phyloP scores from a whole-genome alignment of 2,113 vertebrate species.

The Proteles cristata region DNA sequence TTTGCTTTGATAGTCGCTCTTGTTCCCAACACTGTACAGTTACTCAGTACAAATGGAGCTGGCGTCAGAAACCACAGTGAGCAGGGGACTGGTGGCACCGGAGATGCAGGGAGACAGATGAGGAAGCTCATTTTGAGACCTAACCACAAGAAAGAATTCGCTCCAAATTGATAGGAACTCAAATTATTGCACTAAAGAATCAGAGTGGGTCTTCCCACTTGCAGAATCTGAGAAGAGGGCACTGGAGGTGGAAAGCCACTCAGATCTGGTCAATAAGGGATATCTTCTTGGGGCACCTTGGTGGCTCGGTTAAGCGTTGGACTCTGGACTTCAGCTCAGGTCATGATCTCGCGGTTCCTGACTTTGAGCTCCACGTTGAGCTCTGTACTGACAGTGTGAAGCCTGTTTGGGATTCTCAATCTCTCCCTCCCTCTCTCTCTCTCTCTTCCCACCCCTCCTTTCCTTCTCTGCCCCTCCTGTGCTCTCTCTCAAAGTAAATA shows the following conservation, averaged over 20 bases:
- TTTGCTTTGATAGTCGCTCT: slow-evolving; percentile 94
- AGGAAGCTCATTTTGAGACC: slow-evolving; percentile 19
- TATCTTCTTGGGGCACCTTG: neutral
- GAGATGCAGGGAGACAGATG: slow-evolving; percentile 53
- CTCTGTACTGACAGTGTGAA: too few relatives aligned
- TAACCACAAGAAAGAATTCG: neutral
- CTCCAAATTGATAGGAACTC: neutral
- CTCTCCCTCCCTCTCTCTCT: too few relatives aligned
- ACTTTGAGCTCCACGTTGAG: too few relatives aligned
- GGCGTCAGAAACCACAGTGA: slow-evolving; percentile 72
- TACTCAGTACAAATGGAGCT: slow-evolving; percentile 87
- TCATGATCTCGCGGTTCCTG: too few relatives aligned
- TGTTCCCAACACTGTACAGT: slow-evolving; percentile 90
- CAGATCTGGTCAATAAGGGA: neutral
- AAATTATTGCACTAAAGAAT: neutral
- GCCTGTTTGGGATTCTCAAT: too few relatives aligned
- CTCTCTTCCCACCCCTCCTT: too few relatives aligned
- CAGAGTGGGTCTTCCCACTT: slow-evolving; percentile 49
- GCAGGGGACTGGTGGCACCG: neutral
- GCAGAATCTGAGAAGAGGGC: neutral
- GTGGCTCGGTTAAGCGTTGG: too few relatives aligned
- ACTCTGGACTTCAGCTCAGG: too few relatives aligned
- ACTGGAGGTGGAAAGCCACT: neutral
- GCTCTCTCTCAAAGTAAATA: too few relatives aligned
- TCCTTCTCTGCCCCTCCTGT: too few relatives aligned